A percentile compares a stretch with the other conserved stretches of the same genome.
phyloP scores from a whole-genome alignment of 2,113 vertebrate species.

The Probosciger aterrimus region DNA sequence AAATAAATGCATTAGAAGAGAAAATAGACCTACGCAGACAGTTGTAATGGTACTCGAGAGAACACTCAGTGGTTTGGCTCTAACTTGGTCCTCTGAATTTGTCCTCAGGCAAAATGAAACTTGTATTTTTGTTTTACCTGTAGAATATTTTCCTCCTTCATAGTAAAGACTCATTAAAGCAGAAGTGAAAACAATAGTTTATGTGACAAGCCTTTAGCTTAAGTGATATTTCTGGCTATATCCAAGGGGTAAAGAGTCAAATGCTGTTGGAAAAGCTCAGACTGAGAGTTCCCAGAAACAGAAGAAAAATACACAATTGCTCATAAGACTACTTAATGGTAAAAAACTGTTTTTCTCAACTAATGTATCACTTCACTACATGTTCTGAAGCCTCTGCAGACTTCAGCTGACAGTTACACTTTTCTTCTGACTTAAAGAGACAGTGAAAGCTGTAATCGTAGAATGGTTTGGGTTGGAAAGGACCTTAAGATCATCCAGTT shows the following conservation, averaged over 20 bases:
- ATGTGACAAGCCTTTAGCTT: not conserved
- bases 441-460: not conserved
- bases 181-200: not conserved
- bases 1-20: not conserved
- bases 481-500: not conserved
- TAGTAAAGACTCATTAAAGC: not conserved
- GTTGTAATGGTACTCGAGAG: not conserved
- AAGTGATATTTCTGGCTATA: not conserved
- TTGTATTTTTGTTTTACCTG: not conserved
- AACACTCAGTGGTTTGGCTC: not conserved
- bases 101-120: not conserved
- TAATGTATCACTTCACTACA: too few species aligned
- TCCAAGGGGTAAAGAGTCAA: not conserved
- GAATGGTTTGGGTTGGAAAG: not conserved
- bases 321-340: not conserved
- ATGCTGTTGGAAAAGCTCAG: not conserved
- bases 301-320: not conserved
- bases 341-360: not conserved
- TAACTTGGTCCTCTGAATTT: not conserved
- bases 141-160: rapidly evolving
- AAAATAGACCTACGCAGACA: not conserved
- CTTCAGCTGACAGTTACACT: not conserved
- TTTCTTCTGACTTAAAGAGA: not conserved
- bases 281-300: not conserved
- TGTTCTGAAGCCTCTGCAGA: not conserved